Evolutionary conservation across 1,140 invertebrate species (phyloP).

Genomic region (Agrilus planipennis): DNA sequence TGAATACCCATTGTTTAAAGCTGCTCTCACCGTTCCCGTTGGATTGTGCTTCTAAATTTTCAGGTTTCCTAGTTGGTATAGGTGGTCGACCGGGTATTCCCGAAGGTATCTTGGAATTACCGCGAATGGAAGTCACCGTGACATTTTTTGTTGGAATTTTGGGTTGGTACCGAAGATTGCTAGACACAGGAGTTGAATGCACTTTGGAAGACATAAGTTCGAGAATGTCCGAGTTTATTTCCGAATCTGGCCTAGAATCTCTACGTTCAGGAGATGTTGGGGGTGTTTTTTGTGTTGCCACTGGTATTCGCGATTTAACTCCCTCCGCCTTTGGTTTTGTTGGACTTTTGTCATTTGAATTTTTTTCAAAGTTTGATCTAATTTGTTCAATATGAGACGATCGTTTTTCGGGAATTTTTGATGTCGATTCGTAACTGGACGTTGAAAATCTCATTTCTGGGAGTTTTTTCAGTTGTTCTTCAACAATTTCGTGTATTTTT

Average conservation of each 20-base stretch:
- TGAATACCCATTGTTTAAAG: slow-evolving; percentile 34
- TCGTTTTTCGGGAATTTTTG: slow-evolving; percentile 31
- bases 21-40: slow-evolving; percentile 27
- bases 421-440: slow-evolving; percentile 41
- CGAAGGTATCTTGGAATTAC: slow-evolving; percentile 31
- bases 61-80: slow-evolving; percentile 23
- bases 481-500: slow-evolving; percentile 30
- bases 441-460: slow-evolving; percentile 46
- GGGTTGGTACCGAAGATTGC: slow-evolving; percentile 15
- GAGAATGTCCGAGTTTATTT: slow-evolving; percentile 28
- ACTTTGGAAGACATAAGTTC: slow-evolving; percentile 26
- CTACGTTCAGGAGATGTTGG: slow-evolving; percentile 30
- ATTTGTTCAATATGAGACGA: slow-evolving; percentile 37
- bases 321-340: slow-evolving; percentile 12
- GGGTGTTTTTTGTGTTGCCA: slow-evolving; percentile 24
- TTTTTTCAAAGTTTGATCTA: slow-evolving; percentile 36
- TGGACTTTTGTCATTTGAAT: slow-evolving; percentile 16
- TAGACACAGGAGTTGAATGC: slow-evolving; percentile 22
- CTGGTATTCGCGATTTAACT: slow-evolving; percentile 22
- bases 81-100: slow-evolving; percentile 27
- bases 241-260: slow-evolving; percentile 25
- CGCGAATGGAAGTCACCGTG: slow-evolving; percentile 31
- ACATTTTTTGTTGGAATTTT: slow-evolving; percentile 26
- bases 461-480: slow-evolving; percentile 30
- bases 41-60: slow-evolving; percentile 18